Evolutionary conservation across 2,797 vertebrate species (phyloP).

Genomic region (Oreochromis grahami): DNA sequence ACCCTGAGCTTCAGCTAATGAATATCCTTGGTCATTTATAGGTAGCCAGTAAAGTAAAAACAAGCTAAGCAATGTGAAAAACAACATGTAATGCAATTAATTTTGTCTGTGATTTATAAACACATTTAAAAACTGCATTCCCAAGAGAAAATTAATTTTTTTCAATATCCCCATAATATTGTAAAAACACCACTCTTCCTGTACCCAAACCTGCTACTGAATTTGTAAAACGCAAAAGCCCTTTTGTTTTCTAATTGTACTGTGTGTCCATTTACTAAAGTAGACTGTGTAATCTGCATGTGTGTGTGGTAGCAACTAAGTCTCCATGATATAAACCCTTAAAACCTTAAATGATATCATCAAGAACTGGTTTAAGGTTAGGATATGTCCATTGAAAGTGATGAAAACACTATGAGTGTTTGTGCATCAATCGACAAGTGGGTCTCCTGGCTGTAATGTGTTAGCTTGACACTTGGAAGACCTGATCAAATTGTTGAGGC

Average conservation of each 20-base stretch:
- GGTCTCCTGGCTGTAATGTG: neutral
- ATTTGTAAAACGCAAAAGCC: neutral
- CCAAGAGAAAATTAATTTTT: neutral
- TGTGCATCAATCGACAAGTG: neutral
- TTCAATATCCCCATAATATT: neutral
- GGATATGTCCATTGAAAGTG: neutral
- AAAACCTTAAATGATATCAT: neutral
- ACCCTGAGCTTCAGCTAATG: neutral
- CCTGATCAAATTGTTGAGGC: constrained; percentile 31
- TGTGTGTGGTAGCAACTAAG: neutral
- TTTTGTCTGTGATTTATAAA: neutral
- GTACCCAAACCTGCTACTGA: neutral
- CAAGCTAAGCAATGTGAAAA: neutral
- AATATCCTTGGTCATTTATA: neutral
- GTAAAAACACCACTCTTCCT: neutral
- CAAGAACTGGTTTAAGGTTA: neutral
- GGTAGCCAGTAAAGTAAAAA: neutral
- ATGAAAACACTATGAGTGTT: neutral
- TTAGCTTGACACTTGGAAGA: constrained; percentile 46
- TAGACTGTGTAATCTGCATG: neutral
- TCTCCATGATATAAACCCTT: neutral
- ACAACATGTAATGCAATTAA: neutral
- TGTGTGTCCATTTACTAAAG: neutral
- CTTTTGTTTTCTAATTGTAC: neutral
- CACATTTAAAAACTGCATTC: neutral